Percentiles rank a stretch among this genome's conserved stretches.
Evolutionary conservation across 1,140 invertebrate genomes (phyloP).

Genomic region (Drosophila burlai): DNA sequence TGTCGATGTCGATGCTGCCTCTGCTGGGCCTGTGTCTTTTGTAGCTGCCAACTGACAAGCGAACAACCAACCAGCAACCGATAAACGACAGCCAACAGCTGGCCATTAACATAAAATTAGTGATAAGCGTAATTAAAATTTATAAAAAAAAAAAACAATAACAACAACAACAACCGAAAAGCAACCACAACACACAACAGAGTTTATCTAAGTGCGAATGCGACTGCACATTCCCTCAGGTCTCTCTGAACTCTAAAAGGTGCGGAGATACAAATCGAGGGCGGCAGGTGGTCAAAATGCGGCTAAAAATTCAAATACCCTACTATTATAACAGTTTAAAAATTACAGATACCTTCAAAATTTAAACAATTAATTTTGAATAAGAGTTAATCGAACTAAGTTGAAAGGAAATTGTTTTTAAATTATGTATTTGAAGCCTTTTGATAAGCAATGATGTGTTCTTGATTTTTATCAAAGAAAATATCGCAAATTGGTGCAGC

Average conservation of each 20-base stretch:
- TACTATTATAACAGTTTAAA: neutral
- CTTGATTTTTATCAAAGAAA: too few relatives aligned
- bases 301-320: neutral
- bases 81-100: constrained; percentile 57
- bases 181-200: constrained; percentile 24
- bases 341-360: neutral
- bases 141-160: constrained; percentile 52
- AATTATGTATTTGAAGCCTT: too few relatives aligned
- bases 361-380: neutral
- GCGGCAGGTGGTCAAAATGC: constrained; percentile 11
- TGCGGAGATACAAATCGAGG: constrained; percentile 31
- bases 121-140: constrained; percentile 80
- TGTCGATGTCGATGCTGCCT: constrained; percentile 32
- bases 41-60: constrained; percentile 17
- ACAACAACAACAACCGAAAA: constrained; percentile 24
- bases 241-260: constrained; percentile 26
- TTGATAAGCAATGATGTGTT: too few relatives aligned
- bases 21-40: constrained; percentile 43
- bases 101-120: constrained; percentile 81
- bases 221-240: constrained; percentile 28
- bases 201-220: constrained; percentile 59
- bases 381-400: neutral
- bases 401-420: too few relatives aligned
- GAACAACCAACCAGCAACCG: constrained; percentile 31
- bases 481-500: too few relatives aligned